Evolutionary conservation across 2,113 vertebrate genomes (phyloP), one percentile per base, ranked within the genome.

Genomic region (Cynopterus brachyotis): DNA sequence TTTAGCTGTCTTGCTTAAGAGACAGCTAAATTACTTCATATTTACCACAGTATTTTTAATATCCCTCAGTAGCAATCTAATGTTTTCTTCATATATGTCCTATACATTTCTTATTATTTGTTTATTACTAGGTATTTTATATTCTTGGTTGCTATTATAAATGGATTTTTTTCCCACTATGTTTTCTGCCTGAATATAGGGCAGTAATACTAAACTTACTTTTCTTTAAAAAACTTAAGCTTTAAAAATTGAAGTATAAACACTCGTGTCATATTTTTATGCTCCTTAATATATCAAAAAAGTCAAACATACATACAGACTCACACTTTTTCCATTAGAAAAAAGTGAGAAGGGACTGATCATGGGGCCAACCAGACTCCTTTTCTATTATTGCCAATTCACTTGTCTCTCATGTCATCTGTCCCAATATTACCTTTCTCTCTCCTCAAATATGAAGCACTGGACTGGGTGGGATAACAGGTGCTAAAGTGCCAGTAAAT

Each of bases 51-150:
- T 82, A 72, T 64, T 92, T 40, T 64, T 88, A 78, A 83, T 37
- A 42, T 24, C 26, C 12, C 50, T 96, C 9, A 40, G 12, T 47
- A 55, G 45, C 67, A 15, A n/a, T 37, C 35, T 90, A 82, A 78
- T 59, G n/a, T 50, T 79, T 88, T 93, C 55, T 87, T 66, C 81
- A 93, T 6, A 42, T 4, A 78, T 55, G 55, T 81, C 67, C 17
- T 67, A 3, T 42, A 85, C 9, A 35, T 86, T 92, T 84, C 17
- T 83, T 95, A 59, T 47, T 88, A 88, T 66, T 91, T 89, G 47
- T 93, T 55, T 88, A 83, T 78, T 66, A 47, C n/a, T 91, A 37
- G 47, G n/a, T 67, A 72, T 78, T 89, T 96, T 72, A 76, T 95
- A 47, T 82, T 83, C 30, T 91, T 87, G 30, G 50, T 32, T 93